Conservation (phyloP, 2,888 invertebrate species). For the Conops quadrifasciatus region DNA sequence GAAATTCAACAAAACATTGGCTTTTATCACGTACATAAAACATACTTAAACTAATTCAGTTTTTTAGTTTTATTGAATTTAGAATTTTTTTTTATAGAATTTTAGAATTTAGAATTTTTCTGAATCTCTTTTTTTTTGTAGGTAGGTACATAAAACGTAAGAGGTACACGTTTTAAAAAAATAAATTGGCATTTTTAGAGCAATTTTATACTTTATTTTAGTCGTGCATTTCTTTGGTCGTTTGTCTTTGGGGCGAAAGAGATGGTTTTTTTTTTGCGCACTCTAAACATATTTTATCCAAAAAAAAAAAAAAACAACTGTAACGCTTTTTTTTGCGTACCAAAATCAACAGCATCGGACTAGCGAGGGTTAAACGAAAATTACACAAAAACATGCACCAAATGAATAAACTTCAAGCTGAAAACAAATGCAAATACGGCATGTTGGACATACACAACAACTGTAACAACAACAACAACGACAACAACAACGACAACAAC, state of each 20-base stretch:
- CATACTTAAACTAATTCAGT: too few species aligned
- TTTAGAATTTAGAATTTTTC: too few species aligned
- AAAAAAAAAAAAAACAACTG: neutral
- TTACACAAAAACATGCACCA: constrained; percentile 33
- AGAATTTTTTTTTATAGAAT: too few species aligned
- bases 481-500: constrained; percentile 16
- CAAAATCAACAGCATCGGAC: constrained; percentile 29
- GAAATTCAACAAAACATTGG: too few species aligned
- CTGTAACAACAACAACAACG: neutral
- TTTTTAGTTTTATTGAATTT: too few species aligned
- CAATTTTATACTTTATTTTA: neutral
- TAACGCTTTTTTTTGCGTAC: constrained; percentile 8
- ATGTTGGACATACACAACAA: constrained; percentile 45
- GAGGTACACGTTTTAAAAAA: too few species aligned
- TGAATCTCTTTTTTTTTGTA: too few species aligned
- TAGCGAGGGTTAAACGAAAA: constrained; percentile 16
- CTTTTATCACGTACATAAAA: too few species aligned
- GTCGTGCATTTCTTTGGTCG: neutral
- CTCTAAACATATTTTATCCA: too few species aligned
- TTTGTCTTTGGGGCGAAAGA: neutral
- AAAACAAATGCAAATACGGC: constrained; percentile 50
- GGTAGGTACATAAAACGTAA: too few species aligned
- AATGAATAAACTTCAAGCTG: constrained; percentile 32
- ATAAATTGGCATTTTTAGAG: too few species aligned
- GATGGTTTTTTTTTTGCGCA: neutral